Evolutionary conservation across 1,140 invertebrate genomes (phyloP), one percentile per base, ranked within the genome.

Genomic region (Dysdera silvatica): DNA sequence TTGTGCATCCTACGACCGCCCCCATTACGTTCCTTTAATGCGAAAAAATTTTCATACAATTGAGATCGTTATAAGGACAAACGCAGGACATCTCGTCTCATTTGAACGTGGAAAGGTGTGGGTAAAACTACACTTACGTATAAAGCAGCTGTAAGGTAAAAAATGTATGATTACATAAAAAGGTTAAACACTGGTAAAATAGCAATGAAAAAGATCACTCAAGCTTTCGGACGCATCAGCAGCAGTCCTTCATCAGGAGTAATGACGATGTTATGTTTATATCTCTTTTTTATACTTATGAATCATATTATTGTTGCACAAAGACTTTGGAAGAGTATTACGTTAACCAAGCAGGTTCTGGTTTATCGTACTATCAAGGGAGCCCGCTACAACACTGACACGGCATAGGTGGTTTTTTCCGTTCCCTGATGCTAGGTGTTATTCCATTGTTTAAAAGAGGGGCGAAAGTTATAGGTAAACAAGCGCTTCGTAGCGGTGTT

Each of bases 51-150:
- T 57, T 31, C 54, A 57, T 5, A 45, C 41, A 3, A 57, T 45
- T 31, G 24, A 31, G 31, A 29, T 57, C 3, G n/a, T 43, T 35
- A 8, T 45, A 14, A n/a, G 18, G 12, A 10, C 31, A 20, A 29
- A 57, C 31, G 18, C 40, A 18, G 54, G 40, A 29, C 26, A 8
- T 41, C 20, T 41, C 3, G 28, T 57, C 4, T 18, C 28, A 29
- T 41, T 57, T 5, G 40, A 57, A 57, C 32, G 24, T 5, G 18
- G 54, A 8, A n/a, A 45, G 31, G 54, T 57, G 6, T 43, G 41
- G 12, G 28, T 45, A 8, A 20, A 20, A 23, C 23, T 41, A 23
- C 1, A 32, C 26, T 57, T 57, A 7, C n/a, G 14, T 7, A 31
- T 52, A 31, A 0, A 3, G 1, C 4, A 31, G 28, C 12, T 48